Percentiles rank a stretch among this genome's conserved stretches.
These are phyloP conservation scores for Noctua pronuba DNA, from an alignment of 2,888 invertebrate species.

Conservation along the genomic window DNA sequence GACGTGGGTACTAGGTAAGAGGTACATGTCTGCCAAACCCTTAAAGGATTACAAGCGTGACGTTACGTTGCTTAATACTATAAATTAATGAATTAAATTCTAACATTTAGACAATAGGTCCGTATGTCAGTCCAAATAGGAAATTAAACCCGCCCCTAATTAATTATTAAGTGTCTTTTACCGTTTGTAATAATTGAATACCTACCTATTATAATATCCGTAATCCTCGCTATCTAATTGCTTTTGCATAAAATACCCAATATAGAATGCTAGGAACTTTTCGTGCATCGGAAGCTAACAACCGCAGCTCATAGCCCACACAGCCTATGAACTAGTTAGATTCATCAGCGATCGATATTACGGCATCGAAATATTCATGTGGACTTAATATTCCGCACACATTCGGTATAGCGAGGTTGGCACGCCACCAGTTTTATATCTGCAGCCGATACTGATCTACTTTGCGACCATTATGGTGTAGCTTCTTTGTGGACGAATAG, in stretches of 20 bases:
- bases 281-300: background rate
- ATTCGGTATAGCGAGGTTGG: conserved; percentile 44
- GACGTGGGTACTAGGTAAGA: background rate
- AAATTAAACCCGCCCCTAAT: too few relatives aligned
- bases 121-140: too few relatives aligned
- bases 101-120: too few relatives aligned
- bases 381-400: conserved; percentile 41
- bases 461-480: conserved; percentile 17
- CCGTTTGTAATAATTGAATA: background rate
- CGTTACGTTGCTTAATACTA: too few relatives aligned
- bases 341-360: conserved; percentile 46
- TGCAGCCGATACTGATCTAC: conserved; percentile 32
- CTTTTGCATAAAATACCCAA: background rate
- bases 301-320: background rate
- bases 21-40: background rate
- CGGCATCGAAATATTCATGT: conserved; percentile 50
- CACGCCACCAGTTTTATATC: conserved; percentile 54
- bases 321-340: conserved; percentile 2
- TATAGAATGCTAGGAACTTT: background rate
- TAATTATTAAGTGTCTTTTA: too few relatives aligned
- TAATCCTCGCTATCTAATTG: background rate
- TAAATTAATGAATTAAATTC: too few relatives aligned
- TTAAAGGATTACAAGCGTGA: too few relatives aligned
- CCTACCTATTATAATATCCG: background rate
- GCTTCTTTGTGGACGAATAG: background rate